phyloP scores from a whole-genome alignment of 2,888 invertebrate species.

The Mythimna vitellina region DNA sequence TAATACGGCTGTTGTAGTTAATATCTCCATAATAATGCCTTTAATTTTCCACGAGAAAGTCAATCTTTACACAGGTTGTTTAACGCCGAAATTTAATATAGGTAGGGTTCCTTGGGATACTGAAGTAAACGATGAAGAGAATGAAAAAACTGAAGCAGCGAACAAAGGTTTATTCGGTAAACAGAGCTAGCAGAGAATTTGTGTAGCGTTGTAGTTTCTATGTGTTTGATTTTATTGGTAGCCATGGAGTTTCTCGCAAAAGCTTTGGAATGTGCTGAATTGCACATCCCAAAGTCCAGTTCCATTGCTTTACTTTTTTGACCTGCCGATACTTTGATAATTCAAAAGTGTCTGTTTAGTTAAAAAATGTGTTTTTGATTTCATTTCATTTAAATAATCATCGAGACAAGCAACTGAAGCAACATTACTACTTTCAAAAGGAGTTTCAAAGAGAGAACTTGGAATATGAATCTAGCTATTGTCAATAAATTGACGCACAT shows the following conservation, averaged over 20 bases:
- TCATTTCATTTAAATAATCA: no score
- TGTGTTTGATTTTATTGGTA: no score
- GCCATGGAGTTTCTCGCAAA: no score
- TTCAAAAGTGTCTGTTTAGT: no score
- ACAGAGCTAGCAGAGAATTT: not conserved
- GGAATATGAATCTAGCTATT: not conserved
- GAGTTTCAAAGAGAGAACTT: not conserved
- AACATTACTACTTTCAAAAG: no score
- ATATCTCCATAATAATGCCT: constrained; percentile 53
- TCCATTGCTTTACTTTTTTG: no score
- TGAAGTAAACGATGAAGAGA: not conserved
- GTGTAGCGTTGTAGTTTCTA: not conserved
- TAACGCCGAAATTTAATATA: constrained; percentile 24
- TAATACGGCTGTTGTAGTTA: constrained; percentile 45
- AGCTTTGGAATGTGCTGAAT: no score
- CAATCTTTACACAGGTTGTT: constrained; percentile 49
- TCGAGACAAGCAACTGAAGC: no score
- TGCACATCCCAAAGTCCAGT: no score
- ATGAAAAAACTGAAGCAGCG: not conserved
- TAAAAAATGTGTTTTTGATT: no score
- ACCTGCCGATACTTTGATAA: no score
- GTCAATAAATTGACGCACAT: not conserved
- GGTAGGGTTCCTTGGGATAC: constrained; percentile 43
- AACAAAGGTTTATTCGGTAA: not conserved
- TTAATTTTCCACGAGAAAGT: constrained; percentile 62